Evolutionary conservation across 2,888 invertebrate genomes (phyloP).

Genomic region (Macaria notata): DNA sequence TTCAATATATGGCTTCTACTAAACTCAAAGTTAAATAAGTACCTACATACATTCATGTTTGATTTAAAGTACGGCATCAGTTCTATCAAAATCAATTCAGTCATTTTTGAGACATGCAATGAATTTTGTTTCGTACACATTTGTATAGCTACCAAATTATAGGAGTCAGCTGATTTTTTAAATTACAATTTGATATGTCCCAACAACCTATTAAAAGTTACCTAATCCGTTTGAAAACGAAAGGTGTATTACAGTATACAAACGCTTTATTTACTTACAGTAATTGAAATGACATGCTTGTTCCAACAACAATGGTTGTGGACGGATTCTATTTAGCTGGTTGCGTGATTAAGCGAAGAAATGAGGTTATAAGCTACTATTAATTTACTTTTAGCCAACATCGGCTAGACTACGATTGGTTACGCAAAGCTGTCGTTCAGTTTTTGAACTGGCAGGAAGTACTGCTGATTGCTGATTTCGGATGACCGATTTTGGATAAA

Average conservation of each 20-base stretch:
- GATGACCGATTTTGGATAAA: too few species aligned
- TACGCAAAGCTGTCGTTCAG: constrained; percentile 20
- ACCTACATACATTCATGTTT: too few species aligned
- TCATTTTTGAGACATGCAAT: too few species aligned
- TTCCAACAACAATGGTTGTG: constrained; percentile 55
- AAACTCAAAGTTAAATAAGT: too few species aligned
- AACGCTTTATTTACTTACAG: constrained; percentile 52
- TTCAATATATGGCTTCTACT: too few species aligned
- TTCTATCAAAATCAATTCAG: too few species aligned
- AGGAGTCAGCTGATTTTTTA: too few species aligned
- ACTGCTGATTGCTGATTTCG: not conserved
- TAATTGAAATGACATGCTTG: constrained; percentile 71
- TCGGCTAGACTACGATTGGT: constrained; percentile 18
- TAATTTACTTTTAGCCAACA: constrained; percentile 41
- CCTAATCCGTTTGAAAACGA: constrained; percentile 69
- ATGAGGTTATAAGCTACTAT: constrained; percentile 44
- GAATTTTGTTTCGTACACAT: too few species aligned
- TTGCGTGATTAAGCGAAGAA: constrained; percentile 49
- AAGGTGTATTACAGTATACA: constrained; percentile 46
- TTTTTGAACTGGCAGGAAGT: constrained; percentile 13
- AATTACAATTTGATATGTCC: constrained; percentile 50
- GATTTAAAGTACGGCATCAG: too few species aligned
- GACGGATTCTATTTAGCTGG: constrained; percentile 48
- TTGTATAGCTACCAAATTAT: too few species aligned
- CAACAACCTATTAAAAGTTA: constrained; percentile 56